Evolutionary conservation across 2,888 invertebrate species (phyloP).

Genomic region (Lymantria monacha): DNA sequence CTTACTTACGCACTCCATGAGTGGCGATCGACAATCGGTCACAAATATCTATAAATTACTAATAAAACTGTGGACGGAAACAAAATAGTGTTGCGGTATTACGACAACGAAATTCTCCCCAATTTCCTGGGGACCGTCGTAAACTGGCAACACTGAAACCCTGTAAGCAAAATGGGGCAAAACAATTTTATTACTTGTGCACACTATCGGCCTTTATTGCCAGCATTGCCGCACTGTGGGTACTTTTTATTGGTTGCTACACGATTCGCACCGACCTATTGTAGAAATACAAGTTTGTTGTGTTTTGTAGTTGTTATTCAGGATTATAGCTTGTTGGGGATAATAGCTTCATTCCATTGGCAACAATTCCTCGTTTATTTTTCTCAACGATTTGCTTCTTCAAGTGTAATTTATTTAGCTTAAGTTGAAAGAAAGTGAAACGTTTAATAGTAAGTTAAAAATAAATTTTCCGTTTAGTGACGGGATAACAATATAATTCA

Average conservation of each 20-base stretch:
- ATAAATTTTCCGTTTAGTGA: not conserved
- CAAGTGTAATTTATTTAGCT: not conserved
- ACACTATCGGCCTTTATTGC: constrained; percentile 33
- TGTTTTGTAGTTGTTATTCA: not conserved
- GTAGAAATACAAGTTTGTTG: constrained; percentile 8
- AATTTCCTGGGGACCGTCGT: constrained; percentile 40
- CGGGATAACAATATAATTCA: not conserved
- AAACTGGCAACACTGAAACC: constrained; percentile 30
- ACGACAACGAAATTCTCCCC: constrained; percentile 31
- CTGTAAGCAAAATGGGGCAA: constrained; percentile 16
- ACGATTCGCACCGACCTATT: constrained; percentile 12
- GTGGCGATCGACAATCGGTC: constrained; percentile 12
- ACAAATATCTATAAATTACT: constrained; percentile 32
- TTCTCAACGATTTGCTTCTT: not conserved
- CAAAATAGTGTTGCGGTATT: constrained; percentile 38
- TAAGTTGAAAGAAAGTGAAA: too few species aligned
- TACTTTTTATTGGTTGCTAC: constrained; percentile 25
- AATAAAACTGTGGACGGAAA: constrained; percentile 27
- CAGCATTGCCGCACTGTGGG: constrained; percentile 1
- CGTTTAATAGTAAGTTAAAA: too few species aligned
- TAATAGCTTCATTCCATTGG: not conserved
- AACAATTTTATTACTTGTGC: constrained; percentile 39
- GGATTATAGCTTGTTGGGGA: not conserved
- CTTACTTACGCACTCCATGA: constrained; percentile 13
- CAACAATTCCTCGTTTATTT: not conserved